A percentile compares a stretch with the other conserved stretches of the same genome.
These are phyloP conservation scores for Chromis chromis DNA, from an alignment of 2,797 vertebrate genomes.

Conservation along the genomic window DNA sequence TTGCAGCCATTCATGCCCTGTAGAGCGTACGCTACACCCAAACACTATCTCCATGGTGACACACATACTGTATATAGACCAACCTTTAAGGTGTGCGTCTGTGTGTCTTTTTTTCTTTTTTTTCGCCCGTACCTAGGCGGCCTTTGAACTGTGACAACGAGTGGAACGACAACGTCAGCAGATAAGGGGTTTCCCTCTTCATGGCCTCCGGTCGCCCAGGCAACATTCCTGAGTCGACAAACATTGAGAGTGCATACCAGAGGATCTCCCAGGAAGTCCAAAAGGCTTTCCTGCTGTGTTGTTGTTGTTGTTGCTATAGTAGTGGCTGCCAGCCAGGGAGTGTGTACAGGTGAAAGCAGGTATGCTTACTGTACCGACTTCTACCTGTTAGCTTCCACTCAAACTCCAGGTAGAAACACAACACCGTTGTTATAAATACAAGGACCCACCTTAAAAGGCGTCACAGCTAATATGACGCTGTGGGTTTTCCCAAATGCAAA, in stretches of 20 bases:
- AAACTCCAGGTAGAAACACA: slow-evolving; percentile 45
- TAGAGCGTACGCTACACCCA: slow-evolving; percentile 73
- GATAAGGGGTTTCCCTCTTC: slow-evolving; percentile 82
- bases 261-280: slow-evolving; percentile 81
- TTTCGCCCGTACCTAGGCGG: slow-evolving; percentile 47
- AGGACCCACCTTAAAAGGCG: slow-evolving; percentile 54
- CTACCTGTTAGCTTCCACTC: slow-evolving; percentile 24
- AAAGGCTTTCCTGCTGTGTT: slow-evolving; percentile 74
- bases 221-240: slow-evolving; percentile 86
- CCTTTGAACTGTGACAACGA: slow-evolving; percentile 79
- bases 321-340: slow-evolving; percentile 67
- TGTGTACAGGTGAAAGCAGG: slow-evolving; percentile 70
- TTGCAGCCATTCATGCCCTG: slow-evolving; percentile 71
- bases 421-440: slow-evolving; percentile 7
- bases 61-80: slow-evolving; percentile 60
- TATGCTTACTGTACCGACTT: slow-evolving; percentile 25
- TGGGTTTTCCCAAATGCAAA: slow-evolving; percentile 16
- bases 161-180: slow-evolving; percentile 79
- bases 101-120: slow-evolving; percentile 35
- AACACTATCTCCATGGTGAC: slow-evolving; percentile 79
- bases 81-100: slow-evolving; percentile 75
- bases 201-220: slow-evolving; percentile 75
- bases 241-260: slow-evolving; percentile 81
- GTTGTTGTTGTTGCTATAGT: slow-evolving; percentile 82
- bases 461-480: slow-evolving; percentile 32